Percentiles rank a stretch among this genome's conserved stretches.
Conservation (phyloP, 1,140 invertebrate species). For the Uloborus diversus region DNA sequence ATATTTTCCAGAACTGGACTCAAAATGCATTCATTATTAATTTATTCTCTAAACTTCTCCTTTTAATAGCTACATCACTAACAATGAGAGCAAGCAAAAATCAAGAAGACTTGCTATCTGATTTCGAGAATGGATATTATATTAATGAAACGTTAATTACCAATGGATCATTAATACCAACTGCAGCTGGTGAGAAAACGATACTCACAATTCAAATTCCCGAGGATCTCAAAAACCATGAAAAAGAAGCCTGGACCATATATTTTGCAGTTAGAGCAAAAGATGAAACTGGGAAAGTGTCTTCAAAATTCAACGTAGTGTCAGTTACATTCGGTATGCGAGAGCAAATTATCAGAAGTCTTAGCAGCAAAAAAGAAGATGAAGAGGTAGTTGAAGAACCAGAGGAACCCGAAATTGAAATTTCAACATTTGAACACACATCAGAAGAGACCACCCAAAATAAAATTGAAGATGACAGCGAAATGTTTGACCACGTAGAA, state of each 20-base stretch:
- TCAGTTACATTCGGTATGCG: constrained; percentile 10
- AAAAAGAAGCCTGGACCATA: background rate
- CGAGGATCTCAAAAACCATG: background rate
- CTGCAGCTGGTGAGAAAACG: constrained; percentile 7
- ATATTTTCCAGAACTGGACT: background rate
- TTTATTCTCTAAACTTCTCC: background rate
- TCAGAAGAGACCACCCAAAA: background rate
- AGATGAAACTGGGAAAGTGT: constrained; percentile 16
- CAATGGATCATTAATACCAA: constrained; percentile 6
- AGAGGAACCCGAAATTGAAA: background rate
- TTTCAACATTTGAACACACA: too few relatives aligned
- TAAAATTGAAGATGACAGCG: background rate
- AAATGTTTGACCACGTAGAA: background rate
- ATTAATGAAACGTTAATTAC: constrained; percentile 11
- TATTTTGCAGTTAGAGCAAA: constrained; percentile 24
- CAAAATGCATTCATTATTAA: background rate
- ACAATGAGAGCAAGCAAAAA: constrained; percentile 32
- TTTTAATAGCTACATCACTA: constrained; percentile 17
- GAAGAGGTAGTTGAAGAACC: background rate
- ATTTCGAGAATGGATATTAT: constrained; percentile 8
- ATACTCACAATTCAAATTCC: constrained; percentile 8
- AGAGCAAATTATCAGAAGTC: background rate
- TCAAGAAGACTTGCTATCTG: constrained; percentile 17
- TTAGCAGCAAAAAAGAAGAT: background rate
- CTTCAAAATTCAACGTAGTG: constrained; percentile 22